Evolutionary conservation across 2,113 vertebrate genomes (phyloP), one percentile per base, ranked within the genome.

Genomic region (Riparia riparia): DNA sequence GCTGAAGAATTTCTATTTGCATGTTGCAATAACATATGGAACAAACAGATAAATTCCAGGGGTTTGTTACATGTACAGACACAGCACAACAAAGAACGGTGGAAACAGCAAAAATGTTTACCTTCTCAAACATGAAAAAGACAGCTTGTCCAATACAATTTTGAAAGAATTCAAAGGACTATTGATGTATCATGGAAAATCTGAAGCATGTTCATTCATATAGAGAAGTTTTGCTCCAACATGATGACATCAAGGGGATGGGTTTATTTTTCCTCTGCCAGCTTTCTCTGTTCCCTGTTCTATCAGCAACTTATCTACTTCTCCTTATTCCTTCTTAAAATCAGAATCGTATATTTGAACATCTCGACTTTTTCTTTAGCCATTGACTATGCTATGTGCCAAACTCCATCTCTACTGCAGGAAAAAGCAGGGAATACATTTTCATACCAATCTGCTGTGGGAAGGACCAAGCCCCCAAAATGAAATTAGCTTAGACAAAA

Each of bases 91-190:
- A 81, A 90, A 61, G 84, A 82, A 74, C 31, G 64, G n/a, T 10
- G 14, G 74, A 66, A 91, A 64, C 6, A 82, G 49, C 9, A 79
- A 57, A 79, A 37, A 51, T 12, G 8, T 65, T 47, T 39, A 78
- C 28, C 54, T 50, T 54, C 58, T 74, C 69, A 84, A 82, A 83
- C 0, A 2, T 7, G 45, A 89, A 74, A 82, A 92, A 91, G 31
- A 8, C 34, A 70, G 50, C 24, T 83, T 61, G 53, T 81, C 68
- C 53, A 90, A 89, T 22, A 29, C 14, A 89, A 79, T 92, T 92
- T n/a, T 86, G 41, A 94, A 78, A 94, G 64, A 91, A 93, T 95
- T 91, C 51, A 89, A 66, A 91, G 15, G 24, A 64, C 51, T 77
- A 83, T 41, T 78, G 86, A 94, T 32, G 72, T 0, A 2, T 6